Percentiles rank a stretch among this genome's conserved stretches.
phyloP scores from a whole-genome alignment of 2,888 invertebrate genomes.

The Crossocerus cetratus region DNA sequence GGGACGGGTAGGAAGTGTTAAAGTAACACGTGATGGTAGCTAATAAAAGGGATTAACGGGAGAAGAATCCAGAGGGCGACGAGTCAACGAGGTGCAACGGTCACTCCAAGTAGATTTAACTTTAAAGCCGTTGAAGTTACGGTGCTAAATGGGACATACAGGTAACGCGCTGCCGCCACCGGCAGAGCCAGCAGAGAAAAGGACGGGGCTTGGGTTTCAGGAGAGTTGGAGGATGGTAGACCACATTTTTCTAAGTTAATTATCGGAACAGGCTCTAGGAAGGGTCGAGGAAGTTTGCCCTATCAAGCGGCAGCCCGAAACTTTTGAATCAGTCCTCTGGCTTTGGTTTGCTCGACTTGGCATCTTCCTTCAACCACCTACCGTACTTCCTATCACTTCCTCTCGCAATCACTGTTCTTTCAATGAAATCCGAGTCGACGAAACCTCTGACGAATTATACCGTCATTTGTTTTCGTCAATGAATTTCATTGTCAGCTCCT shows the following conservation, averaged over 20 bases:
- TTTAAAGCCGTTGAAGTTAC: slow-evolving; percentile 60
- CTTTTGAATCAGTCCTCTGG: slow-evolving; percentile 55
- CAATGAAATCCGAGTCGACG: slow-evolving; percentile 13
- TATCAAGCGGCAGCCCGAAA: slow-evolving; percentile 54
- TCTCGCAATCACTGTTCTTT: slow-evolving; percentile 30
- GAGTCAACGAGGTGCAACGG: slow-evolving; percentile 47
- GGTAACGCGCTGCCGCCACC: slow-evolving; percentile 22
- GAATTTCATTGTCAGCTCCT: too few relatives aligned
- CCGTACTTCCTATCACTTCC: slow-evolving; percentile 46
- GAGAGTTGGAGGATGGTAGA: slow-evolving; percentile 54
- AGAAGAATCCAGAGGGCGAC: slow-evolving; percentile 37
- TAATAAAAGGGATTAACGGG: slow-evolving; percentile 7
- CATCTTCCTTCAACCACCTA: slow-evolving; percentile 46
- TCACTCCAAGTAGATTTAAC: slow-evolving; percentile 55
- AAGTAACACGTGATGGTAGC: too few relatives aligned
- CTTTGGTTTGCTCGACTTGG: slow-evolving; percentile 47
- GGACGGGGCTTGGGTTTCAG: slow-evolving; percentile 44
- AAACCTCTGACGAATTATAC: slow-evolving; percentile 48
- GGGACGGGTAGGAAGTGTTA: too few relatives aligned
- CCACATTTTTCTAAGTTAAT: slow-evolving; percentile 72
- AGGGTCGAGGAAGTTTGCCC: slow-evolving; percentile 51
- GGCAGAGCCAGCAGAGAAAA: neutral
- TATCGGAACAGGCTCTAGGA: slow-evolving; percentile 62
- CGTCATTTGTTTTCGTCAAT: slow-evolving; percentile 38
- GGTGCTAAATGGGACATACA: slow-evolving; percentile 51